Evolutionary conservation across 2,113 vertebrate genomes (phyloP), one percentile per base, ranked within the genome.

Genomic region (Rhombomys opimus): DNA sequence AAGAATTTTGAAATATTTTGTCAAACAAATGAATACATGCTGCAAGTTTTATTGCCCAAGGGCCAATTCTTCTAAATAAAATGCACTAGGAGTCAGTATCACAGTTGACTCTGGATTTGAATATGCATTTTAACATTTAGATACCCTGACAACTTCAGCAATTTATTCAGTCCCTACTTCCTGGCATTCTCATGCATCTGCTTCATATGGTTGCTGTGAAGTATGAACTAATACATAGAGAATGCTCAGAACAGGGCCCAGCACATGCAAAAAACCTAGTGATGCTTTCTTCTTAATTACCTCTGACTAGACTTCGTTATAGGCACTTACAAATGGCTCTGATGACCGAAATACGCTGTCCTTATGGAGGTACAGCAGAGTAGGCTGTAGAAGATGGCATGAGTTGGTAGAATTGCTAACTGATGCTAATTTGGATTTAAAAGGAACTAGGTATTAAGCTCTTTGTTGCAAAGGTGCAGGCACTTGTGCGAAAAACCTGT

Each of bases 1-100:
- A 93, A 59, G 80, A 38, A 30, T 76, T 90, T 46, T 82, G n/a
- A 81, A 82, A n/a, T 84, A 85, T 27, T 87, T 95, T 72, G 50
- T 75, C 25, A 93, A 67, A 89, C 11, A 96, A 81, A 92, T 89
- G 46, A 70, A 82, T 87, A 61, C 52, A 46, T 87, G 20, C 50
- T 91, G 23, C 12, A 68, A 87, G 76, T 52, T 81, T 91, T 76
- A 87, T n/a, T 82, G 27, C n/a, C 52, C 2, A 30, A 41, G 65
- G 54, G 41, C 80, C 11, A 67, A 20, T 90, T 86, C 8, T 38
- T 88, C 17, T 95, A 87, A 95, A 80, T 50, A 73, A 84, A 78
- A 78, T 35, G n/a, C 61, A n/a, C 2, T 2, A 46, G 12, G 70
- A 84, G 32, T 84, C 73, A 67, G 32, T 22, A 23, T 32, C 67